These are phyloP conservation scores for Plutomurus gul DNA, from an alignment of 1,140 invertebrate species.

Conservation along the genomic window DNA sequence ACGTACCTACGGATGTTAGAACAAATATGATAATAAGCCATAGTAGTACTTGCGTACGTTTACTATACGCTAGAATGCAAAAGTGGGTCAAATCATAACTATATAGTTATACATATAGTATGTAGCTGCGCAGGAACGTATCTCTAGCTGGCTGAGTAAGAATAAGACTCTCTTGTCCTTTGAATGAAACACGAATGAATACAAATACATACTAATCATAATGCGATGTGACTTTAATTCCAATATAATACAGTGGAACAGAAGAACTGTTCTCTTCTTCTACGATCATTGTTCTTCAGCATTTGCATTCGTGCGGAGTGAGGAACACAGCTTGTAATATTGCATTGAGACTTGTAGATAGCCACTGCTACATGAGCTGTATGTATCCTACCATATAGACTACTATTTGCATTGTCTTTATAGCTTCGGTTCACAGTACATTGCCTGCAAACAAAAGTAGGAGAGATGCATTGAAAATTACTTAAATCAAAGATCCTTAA, in stretches of 20 bases:
- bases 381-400: no score
- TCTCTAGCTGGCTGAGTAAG: no score
- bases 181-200: conserved; percentile 29
- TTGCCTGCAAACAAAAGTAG: not conserved
- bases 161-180: conserved; percentile 7
- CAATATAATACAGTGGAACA: conserved; percentile 11
- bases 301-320: no score
- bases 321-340: no score
- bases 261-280: not conserved
- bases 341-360: no score
- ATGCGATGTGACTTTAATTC: conserved; percentile 24
- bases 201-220: conserved; percentile 28
- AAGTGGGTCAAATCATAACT: conserved; percentile 27
- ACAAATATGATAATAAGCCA: no score
- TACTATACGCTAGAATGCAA: not conserved
- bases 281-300: no score
- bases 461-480: not conserved
- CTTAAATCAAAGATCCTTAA: conserved; percentile 12
- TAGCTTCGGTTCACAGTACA: no score
- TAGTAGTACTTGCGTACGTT: not conserved
- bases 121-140: not conserved
- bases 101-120: not conserved
- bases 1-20: not conserved
- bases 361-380: no score
- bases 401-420: no score